phyloP scores from a whole-genome alignment of 2,797 vertebrate species.

The Hippocampus kuda region DNA sequence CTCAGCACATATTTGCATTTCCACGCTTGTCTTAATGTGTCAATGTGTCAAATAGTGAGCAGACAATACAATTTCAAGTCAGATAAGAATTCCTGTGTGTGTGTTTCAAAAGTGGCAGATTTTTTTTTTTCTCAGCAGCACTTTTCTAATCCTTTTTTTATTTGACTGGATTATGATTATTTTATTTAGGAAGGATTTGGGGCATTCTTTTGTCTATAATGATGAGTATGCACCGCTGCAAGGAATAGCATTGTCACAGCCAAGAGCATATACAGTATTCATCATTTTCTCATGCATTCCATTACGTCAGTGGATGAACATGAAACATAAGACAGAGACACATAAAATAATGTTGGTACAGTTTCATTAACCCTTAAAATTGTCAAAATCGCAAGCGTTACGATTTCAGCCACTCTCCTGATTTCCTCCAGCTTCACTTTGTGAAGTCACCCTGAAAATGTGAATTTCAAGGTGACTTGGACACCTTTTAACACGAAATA shows the following conservation, averaged over 20 bases:
- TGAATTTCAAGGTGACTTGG: not conserved
- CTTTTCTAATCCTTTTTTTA: not conserved
- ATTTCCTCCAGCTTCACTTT: not conserved
- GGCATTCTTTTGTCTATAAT: not conserved
- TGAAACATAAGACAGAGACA: not conserved
- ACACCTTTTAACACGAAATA: conserved; percentile 21
- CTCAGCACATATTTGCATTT: not conserved
- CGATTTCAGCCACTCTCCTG: not conserved
- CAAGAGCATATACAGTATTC: not conserved
- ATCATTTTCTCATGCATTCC: not conserved
- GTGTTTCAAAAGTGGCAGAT: not conserved
- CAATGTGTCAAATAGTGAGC: not conserved
- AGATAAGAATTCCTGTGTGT: not conserved
- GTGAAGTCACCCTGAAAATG: not conserved
- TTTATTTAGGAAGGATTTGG: not conserved
- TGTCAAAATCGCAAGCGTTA: not conserved
- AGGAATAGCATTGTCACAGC: not conserved
- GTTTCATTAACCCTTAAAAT: not conserved
- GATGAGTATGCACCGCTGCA: not conserved
- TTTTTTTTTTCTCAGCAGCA: too few species aligned
- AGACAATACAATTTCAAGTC: not conserved
- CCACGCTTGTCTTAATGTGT: not conserved
- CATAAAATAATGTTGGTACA: not conserved
- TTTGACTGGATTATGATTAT: not conserved
- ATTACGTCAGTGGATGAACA: not conserved